Evolutionary conservation across 2,888 invertebrate genomes (phyloP), one percentile per base, ranked within the genome.

Genomic region (Drosophila anceps): DNA sequence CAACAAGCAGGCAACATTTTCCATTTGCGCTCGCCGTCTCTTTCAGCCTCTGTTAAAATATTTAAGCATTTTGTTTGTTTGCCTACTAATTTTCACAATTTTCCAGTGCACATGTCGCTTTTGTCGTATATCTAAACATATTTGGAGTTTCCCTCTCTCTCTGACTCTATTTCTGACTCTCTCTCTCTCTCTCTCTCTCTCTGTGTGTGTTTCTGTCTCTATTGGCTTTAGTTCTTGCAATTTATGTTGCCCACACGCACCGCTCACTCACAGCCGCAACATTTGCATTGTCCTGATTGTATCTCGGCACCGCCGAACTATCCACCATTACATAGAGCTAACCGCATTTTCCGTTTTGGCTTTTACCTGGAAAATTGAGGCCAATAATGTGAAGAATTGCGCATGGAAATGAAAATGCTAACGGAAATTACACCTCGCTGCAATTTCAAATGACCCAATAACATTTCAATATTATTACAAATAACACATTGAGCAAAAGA

Each of bases 1-100:
- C 59, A 63, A 43, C 65, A 65, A 44, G 58, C 20, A 9, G 60
- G 44, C 50, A 62, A 35, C 69, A 78, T 54, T 67, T 81, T 72
- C 39, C 69, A 82, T 67, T 71, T 77, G 24, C 59, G 48, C 27
- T 41, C 24, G 37, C 35, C 18, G 37, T 37, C 54, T 39, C 20
- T 29, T 2, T n/a, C 50, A 24, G 37, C 37, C 24, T 37, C 66
- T 59, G 57, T 15, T 86, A 59, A 82, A 89, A 77, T 84, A 84
- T 85, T 87, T 75, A 76, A 78, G 69, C 70, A 76, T 77, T 84
- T 76, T 75, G 54, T 69, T 82, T 75, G 75, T 82, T 80, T 69
- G 78, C 61, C 69, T 76, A 72, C 77, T 82, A 84, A 86, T 86
- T 86, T 76, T 65, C 68, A 69, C 50, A 68, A 75, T 73, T 76